Conservation (phyloP, 53 echinoderm and acorn worm genomes). For the Luidia sarsii region DNA sequence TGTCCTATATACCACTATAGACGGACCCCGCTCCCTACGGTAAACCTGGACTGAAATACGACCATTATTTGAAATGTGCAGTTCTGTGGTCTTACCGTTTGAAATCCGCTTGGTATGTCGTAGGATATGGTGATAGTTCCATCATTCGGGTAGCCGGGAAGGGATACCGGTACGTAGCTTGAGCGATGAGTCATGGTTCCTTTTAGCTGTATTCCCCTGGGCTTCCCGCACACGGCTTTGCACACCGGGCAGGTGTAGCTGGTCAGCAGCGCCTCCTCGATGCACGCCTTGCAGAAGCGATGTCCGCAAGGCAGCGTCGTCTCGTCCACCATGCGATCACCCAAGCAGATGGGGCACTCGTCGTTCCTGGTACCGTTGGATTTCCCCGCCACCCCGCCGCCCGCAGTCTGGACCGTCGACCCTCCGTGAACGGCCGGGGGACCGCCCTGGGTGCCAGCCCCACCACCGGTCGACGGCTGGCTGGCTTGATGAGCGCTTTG, state of each 20-base stretch:
- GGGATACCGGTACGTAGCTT: not conserved
- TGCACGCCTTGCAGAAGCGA: slow-evolving; percentile 44
- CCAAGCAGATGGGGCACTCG: slow-evolving; percentile 41
- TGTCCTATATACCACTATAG: no score
- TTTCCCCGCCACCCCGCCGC: no score
- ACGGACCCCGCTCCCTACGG: no score
- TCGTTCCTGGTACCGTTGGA: slow-evolving; percentile 6
- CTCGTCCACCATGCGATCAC: not conserved
- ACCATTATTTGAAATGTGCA: no score
- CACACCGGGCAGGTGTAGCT: slow-evolving; percentile 44
- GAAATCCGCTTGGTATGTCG: slow-evolving; percentile 28
- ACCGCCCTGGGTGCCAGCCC: no score
- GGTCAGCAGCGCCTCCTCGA: not conserved
- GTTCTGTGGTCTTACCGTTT: slow-evolving; percentile 23
- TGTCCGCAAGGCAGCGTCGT: slow-evolving; percentile 29
- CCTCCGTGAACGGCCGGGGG: no score
- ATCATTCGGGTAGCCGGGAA: not conserved
- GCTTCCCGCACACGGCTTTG: not conserved
- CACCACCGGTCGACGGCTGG: no score
- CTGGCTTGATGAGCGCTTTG: no score
- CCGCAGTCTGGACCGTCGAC: no score
- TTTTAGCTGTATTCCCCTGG: slow-evolving; percentile 38
- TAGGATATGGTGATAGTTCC: slow-evolving; percentile 45
- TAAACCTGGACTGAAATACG: no score
- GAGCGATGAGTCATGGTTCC: slow-evolving; percentile 6